These are phyloP conservation scores for Gymnoscopelus microlampas DNA, from an alignment of 2,797 vertebrate species.

Conservation along the genomic window DNA sequence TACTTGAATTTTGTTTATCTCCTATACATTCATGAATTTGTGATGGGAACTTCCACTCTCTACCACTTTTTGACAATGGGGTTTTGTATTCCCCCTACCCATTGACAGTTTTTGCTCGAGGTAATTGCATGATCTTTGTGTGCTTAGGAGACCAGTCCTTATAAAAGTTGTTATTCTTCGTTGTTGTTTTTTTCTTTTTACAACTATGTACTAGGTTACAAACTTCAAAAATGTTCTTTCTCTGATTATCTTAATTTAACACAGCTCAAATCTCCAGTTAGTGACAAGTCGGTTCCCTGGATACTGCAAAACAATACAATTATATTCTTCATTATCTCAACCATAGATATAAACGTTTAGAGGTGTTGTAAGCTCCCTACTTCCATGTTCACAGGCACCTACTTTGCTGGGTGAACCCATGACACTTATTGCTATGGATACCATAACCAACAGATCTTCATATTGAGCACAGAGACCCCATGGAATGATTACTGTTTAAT, in stretches of 20 bases:
- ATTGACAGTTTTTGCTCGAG: slow-evolving; percentile 22
- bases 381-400: no score
- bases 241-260: slow-evolving; percentile 19
- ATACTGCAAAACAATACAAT: slow-evolving; percentile 30
- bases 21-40: no score
- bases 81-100: slow-evolving; percentile 14
- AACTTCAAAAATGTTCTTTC: slow-evolving; percentile 21
- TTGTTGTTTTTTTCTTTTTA: background rate
- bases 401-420: no score
- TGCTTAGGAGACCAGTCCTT: slow-evolving; percentile 10
- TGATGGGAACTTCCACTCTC: slow-evolving; percentile 12
- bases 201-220: slow-evolving; percentile 3
- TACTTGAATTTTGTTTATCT: slow-evolving; percentile 43
- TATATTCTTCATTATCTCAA: background rate
- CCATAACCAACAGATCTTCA: no score
- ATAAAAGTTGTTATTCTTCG: background rate
- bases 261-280: slow-evolving; percentile 15
- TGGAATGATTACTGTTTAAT: no score
- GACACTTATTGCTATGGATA: no score
- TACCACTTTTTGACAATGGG: slow-evolving; percentile 26
- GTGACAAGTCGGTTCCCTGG: slow-evolving; percentile 18
- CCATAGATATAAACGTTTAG: no score
- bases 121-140: slow-evolving; percentile 8
- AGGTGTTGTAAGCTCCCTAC: no score
- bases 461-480: no score